Percentiles rank a stretch among this genome's conserved stretches.
These are phyloP conservation scores for Drosophila paracracens DNA, from an alignment of 2,888 invertebrate species.

Conservation along the genomic window DNA sequence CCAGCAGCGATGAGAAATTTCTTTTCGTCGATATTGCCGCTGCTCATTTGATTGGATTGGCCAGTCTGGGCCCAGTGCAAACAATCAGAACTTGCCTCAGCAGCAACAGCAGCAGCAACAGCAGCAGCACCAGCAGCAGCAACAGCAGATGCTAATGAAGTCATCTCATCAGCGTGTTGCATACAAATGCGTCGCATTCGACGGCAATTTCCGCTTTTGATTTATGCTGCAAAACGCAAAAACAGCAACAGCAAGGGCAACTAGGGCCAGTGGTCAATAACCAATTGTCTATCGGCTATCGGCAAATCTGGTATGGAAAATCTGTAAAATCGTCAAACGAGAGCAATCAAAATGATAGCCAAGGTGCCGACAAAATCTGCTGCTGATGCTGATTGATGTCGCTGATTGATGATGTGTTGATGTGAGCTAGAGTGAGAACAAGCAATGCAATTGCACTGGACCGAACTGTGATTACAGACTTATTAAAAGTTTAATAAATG, in stretches of 20 bases:
- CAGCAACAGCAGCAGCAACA: background rate
- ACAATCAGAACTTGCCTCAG: conserved; percentile 61
- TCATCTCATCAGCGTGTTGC: conserved; percentile 64
- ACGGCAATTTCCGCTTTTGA: conserved; percentile 70
- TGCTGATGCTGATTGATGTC: conserved; percentile 11
- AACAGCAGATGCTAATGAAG: conserved; percentile 72
- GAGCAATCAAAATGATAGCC: conserved; percentile 35
- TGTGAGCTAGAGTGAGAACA: background rate
- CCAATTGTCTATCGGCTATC: conserved; percentile 32
- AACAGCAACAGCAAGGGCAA: background rate
- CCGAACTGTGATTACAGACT: background rate
- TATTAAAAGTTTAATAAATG: background rate
- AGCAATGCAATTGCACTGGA: conserved; percentile 17
- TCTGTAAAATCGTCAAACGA: conserved; percentile 36
- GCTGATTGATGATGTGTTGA: conserved; percentile 26
- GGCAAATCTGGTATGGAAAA: conserved; percentile 12
- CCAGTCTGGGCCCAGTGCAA: conserved; percentile 52
- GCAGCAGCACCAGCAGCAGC: conserved; percentile 5
- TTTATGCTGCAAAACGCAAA: conserved; percentile 59
- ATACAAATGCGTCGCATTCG: conserved; percentile 55
- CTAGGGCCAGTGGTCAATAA: conserved; percentile 1
- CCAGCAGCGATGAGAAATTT: conserved; percentile 38
- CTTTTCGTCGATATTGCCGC: conserved; percentile 32
- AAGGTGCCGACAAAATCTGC: conserved; percentile 27
- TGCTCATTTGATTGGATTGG: conserved; percentile 74